Evolutionary conservation across 2,113 vertebrate genomes (phyloP).

Genomic region (Chlorodrepanis virens): DNA sequence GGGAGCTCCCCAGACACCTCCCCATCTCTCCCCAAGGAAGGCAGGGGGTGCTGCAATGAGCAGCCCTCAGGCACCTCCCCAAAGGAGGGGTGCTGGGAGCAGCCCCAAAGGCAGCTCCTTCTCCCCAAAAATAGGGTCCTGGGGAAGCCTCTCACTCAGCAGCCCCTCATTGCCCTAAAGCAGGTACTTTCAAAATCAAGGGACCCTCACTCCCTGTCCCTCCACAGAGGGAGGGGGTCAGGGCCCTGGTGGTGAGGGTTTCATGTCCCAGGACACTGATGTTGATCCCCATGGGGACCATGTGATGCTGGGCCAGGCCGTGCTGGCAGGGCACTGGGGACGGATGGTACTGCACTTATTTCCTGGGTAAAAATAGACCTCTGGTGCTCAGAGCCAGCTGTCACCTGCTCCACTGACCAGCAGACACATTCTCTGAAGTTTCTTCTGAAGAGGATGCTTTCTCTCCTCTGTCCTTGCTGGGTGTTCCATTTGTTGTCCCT

Average conservation of each 20-base stretch:
- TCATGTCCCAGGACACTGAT: fast-evolving
- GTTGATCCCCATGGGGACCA: fast-evolving
- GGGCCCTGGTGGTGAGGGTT: background rate
- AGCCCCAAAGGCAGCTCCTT: background rate
- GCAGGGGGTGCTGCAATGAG: background rate
- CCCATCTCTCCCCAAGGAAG: background rate
- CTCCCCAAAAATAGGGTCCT: background rate
- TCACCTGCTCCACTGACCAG: background rate
- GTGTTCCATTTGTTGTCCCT: background rate
- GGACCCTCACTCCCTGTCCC: background rate
- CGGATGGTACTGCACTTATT: background rate
- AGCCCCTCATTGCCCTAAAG: background rate
- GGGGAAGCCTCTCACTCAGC: background rate
- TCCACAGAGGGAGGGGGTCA: fast-evolving
- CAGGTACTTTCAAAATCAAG: background rate
- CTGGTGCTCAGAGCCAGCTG: background rate
- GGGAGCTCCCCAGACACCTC: background rate
- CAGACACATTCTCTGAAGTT: background rate
- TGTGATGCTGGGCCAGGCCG: fast-evolving
- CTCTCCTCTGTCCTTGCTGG: background rate
- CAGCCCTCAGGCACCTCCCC: background rate
- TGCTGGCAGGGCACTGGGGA: background rate
- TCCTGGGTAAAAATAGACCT: background rate
- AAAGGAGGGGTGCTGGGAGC: no score
- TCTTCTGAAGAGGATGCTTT: background rate